These are phyloP conservation scores for Phylloscopus collybita DNA, from an alignment of 2,797 vertebrate genomes.

Conservation along the genomic window DNA sequence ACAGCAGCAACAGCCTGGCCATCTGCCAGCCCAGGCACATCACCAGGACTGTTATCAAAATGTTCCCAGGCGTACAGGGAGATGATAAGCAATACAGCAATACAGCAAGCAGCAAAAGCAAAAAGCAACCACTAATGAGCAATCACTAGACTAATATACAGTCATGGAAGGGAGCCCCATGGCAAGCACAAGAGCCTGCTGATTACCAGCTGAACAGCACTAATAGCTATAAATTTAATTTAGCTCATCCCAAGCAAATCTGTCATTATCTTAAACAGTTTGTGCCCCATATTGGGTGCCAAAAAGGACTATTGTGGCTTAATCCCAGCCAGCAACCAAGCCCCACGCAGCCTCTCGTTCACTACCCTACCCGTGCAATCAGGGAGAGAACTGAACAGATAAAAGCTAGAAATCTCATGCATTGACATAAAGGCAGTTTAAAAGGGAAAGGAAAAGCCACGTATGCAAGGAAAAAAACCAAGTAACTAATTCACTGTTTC, in stretches of 20 bases:
- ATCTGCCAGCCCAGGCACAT: background rate
- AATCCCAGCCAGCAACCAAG: background rate
- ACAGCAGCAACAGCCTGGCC: background rate
- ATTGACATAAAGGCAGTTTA: background rate
- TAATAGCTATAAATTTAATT: background rate
- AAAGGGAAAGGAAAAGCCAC: background rate
- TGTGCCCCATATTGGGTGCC: background rate
- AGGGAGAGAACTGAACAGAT: background rate
- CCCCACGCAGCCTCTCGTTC: rapidly evolving
- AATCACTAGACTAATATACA: background rate
- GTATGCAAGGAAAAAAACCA: background rate
- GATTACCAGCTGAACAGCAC: background rate
- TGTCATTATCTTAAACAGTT: background rate
- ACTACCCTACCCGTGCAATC: background rate
- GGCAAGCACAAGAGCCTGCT: background rate
- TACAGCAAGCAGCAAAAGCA: background rate
- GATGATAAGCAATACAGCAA: background rate
- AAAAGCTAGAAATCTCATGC: background rate
- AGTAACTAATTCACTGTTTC: background rate
- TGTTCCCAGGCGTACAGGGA: background rate
- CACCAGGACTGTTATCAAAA: background rate
- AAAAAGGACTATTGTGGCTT: background rate
- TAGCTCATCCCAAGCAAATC: background rate
- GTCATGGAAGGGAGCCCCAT: background rate
- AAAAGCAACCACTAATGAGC: background rate